Evolutionary conservation across 2,797 vertebrate genomes (phyloP).

Genomic region (Salmo trutta): DNA sequence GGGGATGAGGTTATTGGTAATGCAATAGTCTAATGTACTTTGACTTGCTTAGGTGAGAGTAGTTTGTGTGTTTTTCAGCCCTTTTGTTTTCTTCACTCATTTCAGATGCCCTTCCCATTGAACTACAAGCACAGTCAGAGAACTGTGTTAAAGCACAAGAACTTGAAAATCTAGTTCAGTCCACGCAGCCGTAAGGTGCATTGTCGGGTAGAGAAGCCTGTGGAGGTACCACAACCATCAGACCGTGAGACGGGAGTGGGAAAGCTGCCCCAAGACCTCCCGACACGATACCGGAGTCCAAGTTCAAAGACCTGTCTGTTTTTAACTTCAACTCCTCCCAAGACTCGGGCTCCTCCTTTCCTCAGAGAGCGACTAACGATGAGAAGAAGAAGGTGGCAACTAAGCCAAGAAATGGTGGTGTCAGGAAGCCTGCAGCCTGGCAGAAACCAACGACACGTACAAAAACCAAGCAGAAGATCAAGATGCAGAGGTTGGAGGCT

Average conservation of each 20-base stretch:
- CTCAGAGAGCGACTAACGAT: constrained; percentile 28
- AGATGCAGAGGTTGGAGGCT: constrained; percentile 72
- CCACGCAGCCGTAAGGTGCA: constrained; percentile 88
- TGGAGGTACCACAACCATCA: constrained; percentile 9
- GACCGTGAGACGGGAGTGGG: constrained; percentile 2
- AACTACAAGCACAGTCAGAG: constrained; percentile 22
- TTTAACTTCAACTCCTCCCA: constrained; percentile 77
- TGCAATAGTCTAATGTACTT: no score
- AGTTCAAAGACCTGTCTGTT: constrained; percentile 58
- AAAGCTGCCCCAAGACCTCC: constrained; percentile 14
- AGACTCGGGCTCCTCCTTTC: constrained; percentile 64
- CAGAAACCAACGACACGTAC: constrained; percentile 26
- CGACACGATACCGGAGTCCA: background rate
- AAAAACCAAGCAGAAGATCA: constrained; percentile 54
- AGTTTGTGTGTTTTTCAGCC: background rate
- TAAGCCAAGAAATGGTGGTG: constrained; percentile 18
- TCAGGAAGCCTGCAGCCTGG: constrained; percentile 6
- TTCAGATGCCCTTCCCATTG: constrained; percentile 39
- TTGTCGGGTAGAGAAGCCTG: constrained; percentile 71
- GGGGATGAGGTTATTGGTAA: no score
- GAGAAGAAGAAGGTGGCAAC: constrained; percentile 33
- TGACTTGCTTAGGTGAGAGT: background rate
- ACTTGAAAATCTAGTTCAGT: constrained; percentile 92
- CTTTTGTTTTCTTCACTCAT: background rate
- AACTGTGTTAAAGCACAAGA: constrained; percentile 64